phyloP scores from a whole-genome alignment of 92 coral and sea anemone genomes.

The Actinernus sp. region DNA sequence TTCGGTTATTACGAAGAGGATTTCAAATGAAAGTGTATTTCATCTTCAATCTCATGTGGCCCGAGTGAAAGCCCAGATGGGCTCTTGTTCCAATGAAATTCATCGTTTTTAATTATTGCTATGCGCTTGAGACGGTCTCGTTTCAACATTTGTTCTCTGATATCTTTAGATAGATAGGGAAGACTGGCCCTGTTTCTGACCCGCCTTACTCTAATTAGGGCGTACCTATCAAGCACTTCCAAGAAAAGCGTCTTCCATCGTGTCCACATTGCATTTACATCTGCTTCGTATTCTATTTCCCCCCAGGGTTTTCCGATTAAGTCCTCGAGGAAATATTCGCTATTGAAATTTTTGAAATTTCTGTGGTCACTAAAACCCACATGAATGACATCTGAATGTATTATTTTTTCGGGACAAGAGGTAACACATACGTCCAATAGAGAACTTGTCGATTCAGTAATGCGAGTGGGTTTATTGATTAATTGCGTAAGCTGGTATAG shows the following conservation, averaged over 20 bases:
- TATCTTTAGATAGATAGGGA: neutral
- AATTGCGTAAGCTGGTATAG: slow-evolving; percentile 11
- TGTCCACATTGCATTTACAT: neutral
- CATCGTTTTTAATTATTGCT: no score
- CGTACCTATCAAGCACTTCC: neutral
- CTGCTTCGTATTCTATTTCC: neutral
- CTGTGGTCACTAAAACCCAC: slow-evolving; percentile 13
- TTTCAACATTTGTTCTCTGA: neutral
- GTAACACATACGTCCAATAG: slow-evolving; percentile 3
- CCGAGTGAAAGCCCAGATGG: no score
- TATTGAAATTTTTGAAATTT: neutral
- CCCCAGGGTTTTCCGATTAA: neutral
- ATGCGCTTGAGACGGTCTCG: neutral
- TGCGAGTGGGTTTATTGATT: slow-evolving; percentile 7
- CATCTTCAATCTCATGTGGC: no score
- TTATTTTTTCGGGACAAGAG: neutral
- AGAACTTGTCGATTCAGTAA: slow-evolving; percentile 7
- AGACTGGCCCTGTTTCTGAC: neutral
- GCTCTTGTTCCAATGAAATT: no score
- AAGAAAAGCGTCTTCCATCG: neutral
- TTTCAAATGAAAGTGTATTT: no score
- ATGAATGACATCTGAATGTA: slow-evolving; percentile 10
- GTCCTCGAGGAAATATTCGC: neutral
- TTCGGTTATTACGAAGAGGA: no score
- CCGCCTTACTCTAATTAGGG: neutral